Base-by-base conservation (phyloP, 2,888 invertebrate species). In the Amblyjoppa fuscipennis region DNA sequence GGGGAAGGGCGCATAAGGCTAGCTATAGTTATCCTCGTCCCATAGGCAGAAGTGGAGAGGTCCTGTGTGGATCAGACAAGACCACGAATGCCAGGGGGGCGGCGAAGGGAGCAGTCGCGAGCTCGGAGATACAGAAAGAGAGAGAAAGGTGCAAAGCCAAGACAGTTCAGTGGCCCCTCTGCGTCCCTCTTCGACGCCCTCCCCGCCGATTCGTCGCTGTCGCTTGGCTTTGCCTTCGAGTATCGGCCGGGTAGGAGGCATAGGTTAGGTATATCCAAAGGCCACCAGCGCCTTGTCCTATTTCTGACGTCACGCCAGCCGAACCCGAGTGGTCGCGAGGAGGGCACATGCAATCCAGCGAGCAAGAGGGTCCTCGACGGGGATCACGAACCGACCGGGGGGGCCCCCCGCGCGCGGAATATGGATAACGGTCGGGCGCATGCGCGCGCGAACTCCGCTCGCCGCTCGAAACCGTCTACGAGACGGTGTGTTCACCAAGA, bases 221-320 rank as follows among this genome's bases (percentile, higher is more conserved):
- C 68, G 80, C 69, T 79, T 77, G 64, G 77, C 28, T 51, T 68
- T 71, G 64, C 77, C 70, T 59, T 66, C 64, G 53, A 61, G 45
- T 70, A 56, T 34, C 53, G 75, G 71, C 76, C 76, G 41, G 41
- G 64, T 4, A 51, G 49, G 64, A 34, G 75, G 71, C 38, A 34
- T 31, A 79, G 64, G 81, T 70, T 80, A 80, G 66, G 74, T 56
- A 56, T 84, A 87, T 84, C 90, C 91, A 92, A 92, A 92, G 92
- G 92, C 92, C 91, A 92, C 89, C 89, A 91, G 92, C 91, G 91
- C 92, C 92, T 92, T 92, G 92, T 92, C 92, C 92, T 90, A 92
- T 92, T 92, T 92, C 91, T 92, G 92, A 92, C 92, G 92, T 92
- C 92, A 92, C 90, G 83, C 83, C 75, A 81, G 79, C 82, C 89